phyloP scores from a whole-genome alignment of 2,797 vertebrate species.

The Phataginus tetradactyla region DNA sequence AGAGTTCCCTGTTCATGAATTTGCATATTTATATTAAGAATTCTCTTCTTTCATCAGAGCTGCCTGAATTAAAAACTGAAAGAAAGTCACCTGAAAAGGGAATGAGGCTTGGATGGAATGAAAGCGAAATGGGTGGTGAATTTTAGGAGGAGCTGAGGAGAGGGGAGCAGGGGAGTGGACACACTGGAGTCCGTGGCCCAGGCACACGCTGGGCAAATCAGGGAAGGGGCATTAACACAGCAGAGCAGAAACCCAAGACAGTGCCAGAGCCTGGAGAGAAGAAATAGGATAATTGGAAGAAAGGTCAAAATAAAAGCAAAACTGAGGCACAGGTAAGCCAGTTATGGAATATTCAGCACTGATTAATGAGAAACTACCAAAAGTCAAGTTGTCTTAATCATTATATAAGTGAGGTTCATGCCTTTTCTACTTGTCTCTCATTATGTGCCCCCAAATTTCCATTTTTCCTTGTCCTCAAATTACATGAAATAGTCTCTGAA shows the following conservation, averaged over 20 bases:
- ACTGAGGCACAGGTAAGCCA: neutral
- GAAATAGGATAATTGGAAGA: neutral
- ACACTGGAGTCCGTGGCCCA: neutral
- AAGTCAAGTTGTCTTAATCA: constrained; percentile 14
- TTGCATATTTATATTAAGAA: neutral
- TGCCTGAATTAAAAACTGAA: constrained; percentile 1
- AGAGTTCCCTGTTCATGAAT: neutral
- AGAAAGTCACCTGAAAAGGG: neutral
- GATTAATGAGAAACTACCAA: neutral
- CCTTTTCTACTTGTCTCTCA: neutral
- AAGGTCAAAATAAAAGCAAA: constrained; percentile 12
- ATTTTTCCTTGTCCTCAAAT: constrained; percentile 37
- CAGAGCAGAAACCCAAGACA: neutral
- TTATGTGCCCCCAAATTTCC: neutral
- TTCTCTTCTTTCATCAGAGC: neutral
- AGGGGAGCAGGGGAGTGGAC: accelerated
- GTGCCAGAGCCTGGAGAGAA: neutral
- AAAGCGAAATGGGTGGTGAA: neutral
- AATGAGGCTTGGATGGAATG: neutral
- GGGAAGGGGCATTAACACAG: neutral
- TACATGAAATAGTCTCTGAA: constrained; percentile 34
- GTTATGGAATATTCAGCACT: neutral
- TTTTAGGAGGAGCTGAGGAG: neutral
- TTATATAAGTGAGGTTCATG: neutral
- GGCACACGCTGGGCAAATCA: too few species aligned